These are phyloP conservation scores for Odontamblyopus lacepedii DNA, from an alignment of 2,797 vertebrate species.

Conservation along the genomic window DNA sequence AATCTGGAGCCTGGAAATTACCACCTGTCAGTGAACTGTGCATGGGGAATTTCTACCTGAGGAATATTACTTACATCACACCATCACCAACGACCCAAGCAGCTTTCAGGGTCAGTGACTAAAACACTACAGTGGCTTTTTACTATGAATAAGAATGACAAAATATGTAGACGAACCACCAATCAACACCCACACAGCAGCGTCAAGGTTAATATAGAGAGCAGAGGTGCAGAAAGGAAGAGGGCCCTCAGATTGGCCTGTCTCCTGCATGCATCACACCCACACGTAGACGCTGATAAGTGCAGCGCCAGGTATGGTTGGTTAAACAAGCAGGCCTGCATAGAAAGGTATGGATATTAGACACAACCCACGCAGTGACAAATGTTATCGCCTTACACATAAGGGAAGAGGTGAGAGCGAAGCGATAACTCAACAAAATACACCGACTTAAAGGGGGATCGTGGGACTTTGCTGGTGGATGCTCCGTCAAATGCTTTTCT, in stretches of 20 bases:
- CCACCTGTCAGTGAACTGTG: constrained; percentile 14
- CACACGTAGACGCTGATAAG: neutral
- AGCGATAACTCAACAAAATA: neutral
- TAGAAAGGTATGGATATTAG: neutral
- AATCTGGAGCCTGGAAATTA: constrained; percentile 34
- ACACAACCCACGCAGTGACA: constrained; percentile 3
- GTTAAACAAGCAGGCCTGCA: neutral
- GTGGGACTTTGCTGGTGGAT: no score
- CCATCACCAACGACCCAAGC: neutral
- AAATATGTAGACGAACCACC: constrained; percentile 12
- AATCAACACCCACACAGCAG: constrained; percentile 7
- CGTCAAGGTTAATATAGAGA: constrained; percentile 10
- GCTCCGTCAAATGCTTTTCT: no score
- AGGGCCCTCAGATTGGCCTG: neutral
- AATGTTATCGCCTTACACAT: neutral
- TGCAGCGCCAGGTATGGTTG: neutral
- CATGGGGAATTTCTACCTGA: constrained; percentile 4
- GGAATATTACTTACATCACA: constrained; percentile 8
- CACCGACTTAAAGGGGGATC: neutral
- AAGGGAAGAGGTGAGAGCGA: neutral
- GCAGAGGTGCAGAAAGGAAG: neutral
- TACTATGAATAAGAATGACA: constrained; percentile 9
- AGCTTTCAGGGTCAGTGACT: constrained; percentile 1
- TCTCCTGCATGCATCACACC: constrained; percentile 6
- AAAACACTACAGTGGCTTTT: neutral